Percentiles rank a stretch among this genome's conserved stretches.
Evolutionary conservation across 2,113 vertebrate species (phyloP).

Genomic region (Toxotes jaculatrix): DNA sequence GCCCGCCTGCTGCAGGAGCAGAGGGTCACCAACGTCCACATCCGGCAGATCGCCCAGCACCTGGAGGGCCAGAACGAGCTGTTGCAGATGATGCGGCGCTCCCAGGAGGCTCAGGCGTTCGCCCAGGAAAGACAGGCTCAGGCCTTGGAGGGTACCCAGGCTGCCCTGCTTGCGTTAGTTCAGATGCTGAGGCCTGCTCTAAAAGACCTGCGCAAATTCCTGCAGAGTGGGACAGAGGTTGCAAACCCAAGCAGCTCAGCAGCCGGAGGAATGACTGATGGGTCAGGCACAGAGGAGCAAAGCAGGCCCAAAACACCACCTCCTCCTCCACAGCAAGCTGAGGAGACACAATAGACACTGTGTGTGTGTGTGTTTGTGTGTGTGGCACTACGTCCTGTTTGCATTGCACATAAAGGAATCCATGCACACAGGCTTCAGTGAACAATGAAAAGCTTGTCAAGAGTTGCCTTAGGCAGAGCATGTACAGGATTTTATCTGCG

Average conservation of each 20-base stretch:
- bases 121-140: slow-evolving; percentile 97
- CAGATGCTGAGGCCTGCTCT: slow-evolving; percentile 94
- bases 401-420: slow-evolving; percentile 7
- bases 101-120: slow-evolving; percentile 94
- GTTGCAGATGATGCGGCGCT: slow-evolving; percentile 95
- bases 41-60: slow-evolving; percentile 96
- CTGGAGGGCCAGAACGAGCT: slow-evolving; percentile 96
- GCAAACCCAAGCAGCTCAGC: slow-evolving; percentile 70
- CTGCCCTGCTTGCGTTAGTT: slow-evolving; percentile 91
- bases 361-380: slow-evolving; percentile 35
- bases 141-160: slow-evolving; percentile 96
- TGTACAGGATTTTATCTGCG: slow-evolving; percentile 32
- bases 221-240: slow-evolving; percentile 86
- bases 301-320: slow-evolving; percentile 59
- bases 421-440: slow-evolving; percentile 10
- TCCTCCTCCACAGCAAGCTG: slow-evolving; percentile 40
- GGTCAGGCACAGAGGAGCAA: slow-evolving; percentile 54
- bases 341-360: slow-evolving; percentile 69
- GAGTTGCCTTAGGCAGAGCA: slow-evolving; percentile 38
- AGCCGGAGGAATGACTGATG: slow-evolving; percentile 33
- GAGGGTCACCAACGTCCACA: slow-evolving; percentile 94
- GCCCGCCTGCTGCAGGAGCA: slow-evolving; percentile 97
- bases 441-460: slow-evolving; percentile 12
- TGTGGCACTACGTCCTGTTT: slow-evolving; percentile 7
- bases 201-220: slow-evolving; percentile 93